Base-by-base conservation (phyloP, 1,140 invertebrate species). In the Anadara kagoshimensis region DNA sequence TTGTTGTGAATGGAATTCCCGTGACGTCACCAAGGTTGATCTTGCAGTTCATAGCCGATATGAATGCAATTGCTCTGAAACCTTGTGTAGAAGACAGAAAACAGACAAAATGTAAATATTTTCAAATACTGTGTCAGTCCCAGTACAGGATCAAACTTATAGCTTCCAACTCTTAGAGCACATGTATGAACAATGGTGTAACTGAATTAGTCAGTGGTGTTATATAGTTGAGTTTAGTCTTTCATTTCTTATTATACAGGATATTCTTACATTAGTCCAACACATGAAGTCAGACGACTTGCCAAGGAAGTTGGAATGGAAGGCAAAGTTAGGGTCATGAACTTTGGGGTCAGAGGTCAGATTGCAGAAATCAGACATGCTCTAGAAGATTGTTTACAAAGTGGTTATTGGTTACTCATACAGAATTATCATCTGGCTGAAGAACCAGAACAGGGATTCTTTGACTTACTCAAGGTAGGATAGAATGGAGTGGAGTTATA, bases 381-480 rank as follows among this genome's bases (percentile, higher is more conserved):
- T 14, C 62, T 89, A 66, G 78, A 80, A 26, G 83, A 87, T 59
- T 86, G 86, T 75, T 78, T 87, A 61, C 75, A 83, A 65, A 79
- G 65, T 65, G 87, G 87, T 22, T 80, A 86, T 65, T 89, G 87
- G 87, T 78, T 89, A 5, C 71, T 89, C 26, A 72, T 89, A 58
- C 84, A 88, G 74, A 88, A 88, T 72, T 86, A 85, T 54, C 86
- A 89, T 61, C 69, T 89, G 49, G 75, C 85, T 11, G 78, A 81
- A 36, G 69, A 80, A 45, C 82, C 81, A 63, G 73, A 82, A 29
- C 65, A 63, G 51, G 63, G 80, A 7, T 82, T 86, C 61, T 81
- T 85, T 49, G 64, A 62, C 24, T 58, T 87, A 26, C 69, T 88
- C 0, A 86, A 85, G 84, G 87, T 87, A 71, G 54, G 58, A 49